A percentile compares a stretch with the other conserved stretches of the same genome.
phyloP scores from a whole-genome alignment of 1,140 invertebrate genomes.

The Popillia japonica region DNA sequence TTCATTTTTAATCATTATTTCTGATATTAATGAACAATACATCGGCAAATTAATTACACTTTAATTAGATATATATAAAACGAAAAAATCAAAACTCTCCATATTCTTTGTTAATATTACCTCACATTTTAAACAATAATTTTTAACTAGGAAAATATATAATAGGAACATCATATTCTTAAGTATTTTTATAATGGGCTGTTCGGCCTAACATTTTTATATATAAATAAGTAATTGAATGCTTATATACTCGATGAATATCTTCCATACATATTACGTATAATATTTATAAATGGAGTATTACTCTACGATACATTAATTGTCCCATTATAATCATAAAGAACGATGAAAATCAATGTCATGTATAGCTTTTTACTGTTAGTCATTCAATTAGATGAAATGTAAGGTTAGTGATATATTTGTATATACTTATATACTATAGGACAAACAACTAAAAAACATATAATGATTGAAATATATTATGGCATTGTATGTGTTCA shows the following conservation, averaged over 20 bases:
- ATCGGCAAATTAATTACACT: background rate
- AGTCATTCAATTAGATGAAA: slow-evolving; percentile 38
- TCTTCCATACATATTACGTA: slow-evolving; percentile 20
- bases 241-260: slow-evolving; percentile 31
- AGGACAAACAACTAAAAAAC: background rate
- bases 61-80: background rate
- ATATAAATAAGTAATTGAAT: slow-evolving; percentile 22
- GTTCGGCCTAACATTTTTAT: slow-evolving; percentile 25
- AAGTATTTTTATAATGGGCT: slow-evolving; percentile 36
- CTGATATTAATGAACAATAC: background rate
- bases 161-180: slow-evolving; percentile 27
- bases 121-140: slow-evolving; percentile 39
- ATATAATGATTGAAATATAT: slow-evolving; percentile 18
- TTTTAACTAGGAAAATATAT: slow-evolving; percentile 33
- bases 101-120: slow-evolving; percentile 34
- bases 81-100: slow-evolving; percentile 21
- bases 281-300: slow-evolving; percentile 25
- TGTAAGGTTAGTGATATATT: slow-evolving; percentile 44
- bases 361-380: slow-evolving; percentile 46
- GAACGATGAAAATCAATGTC: slow-evolving; percentile 5
- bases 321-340: background rate
- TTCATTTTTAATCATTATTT: too few relatives aligned
- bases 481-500: slow-evolving; percentile 12
- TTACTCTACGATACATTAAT: slow-evolving; percentile 14
- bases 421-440: slow-evolving; percentile 28